Evolutionary conservation across 2,888 invertebrate genomes (phyloP).

Genomic region (Ferrisia virgata): DNA sequence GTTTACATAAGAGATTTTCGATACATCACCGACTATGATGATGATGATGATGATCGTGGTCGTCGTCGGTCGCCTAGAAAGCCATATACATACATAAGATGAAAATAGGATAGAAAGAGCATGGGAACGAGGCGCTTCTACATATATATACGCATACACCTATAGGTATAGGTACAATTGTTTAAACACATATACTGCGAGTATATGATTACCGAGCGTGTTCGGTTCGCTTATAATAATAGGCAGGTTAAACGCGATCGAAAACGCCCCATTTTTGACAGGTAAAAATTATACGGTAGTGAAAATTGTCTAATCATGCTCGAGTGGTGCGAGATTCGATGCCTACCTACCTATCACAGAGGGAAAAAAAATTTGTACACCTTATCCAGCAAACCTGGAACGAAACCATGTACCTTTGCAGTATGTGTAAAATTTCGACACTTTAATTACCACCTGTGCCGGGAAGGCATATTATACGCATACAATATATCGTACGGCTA

Average conservation of each 20-base stretch:
- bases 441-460: constrained; percentile 14
- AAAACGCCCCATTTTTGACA: constrained; percentile 43
- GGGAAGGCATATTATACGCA: too few species aligned
- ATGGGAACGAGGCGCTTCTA: background rate
- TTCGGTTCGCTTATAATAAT: constrained; percentile 25
- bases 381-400: too few species aligned
- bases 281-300: constrained; percentile 45
- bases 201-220: constrained; percentile 30
- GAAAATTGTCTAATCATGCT: constrained; percentile 45
- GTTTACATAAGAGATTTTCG: background rate
- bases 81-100: background rate
- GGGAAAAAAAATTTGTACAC: background rate
- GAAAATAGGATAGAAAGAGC: background rate
- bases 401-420: too few species aligned
- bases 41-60: too few species aligned
- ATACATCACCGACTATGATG: too few species aligned
- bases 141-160: background rate
- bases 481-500: background rate
- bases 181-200: constrained; percentile 28
- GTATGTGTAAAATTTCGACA: background rate
- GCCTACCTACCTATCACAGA: background rate
- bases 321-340: background rate
- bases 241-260: constrained; percentile 44
- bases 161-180: constrained; percentile 34
- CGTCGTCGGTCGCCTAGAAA: background rate